Percentiles rank a stretch among this genome's conserved stretches.
These are phyloP conservation scores for Vesta saturnalis DNA, from an alignment of 2,888 invertebrate species.

Conservation along the genomic window DNA sequence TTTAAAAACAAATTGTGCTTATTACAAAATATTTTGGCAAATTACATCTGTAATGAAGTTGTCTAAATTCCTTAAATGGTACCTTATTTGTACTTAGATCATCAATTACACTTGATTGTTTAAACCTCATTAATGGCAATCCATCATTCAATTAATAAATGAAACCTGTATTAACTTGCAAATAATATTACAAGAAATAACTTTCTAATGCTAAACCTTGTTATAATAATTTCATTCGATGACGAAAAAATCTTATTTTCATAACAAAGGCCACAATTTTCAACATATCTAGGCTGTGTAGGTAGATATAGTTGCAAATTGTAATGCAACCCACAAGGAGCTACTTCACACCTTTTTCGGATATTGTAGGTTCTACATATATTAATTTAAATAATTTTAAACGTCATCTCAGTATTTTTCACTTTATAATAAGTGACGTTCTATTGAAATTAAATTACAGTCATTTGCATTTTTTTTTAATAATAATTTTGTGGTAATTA, in stretches of 20 bases:
- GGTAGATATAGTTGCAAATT: slow-evolving; percentile 18
- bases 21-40: no score
- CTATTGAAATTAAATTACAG: neutral
- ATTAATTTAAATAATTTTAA: neutral
- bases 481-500: no score
- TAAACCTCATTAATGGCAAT: no score
- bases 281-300: slow-evolving; percentile 8
- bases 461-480: neutral
- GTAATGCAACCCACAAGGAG: slow-evolving; percentile 20
- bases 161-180: no score
- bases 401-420: slow-evolving; percentile 2
- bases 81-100: no score
- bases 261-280: neutral
- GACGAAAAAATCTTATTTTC: neutral
- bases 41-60: no score
- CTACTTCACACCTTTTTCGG: slow-evolving; percentile 20
- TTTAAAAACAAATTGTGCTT: no score
- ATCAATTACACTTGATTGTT: no score
- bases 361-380: slow-evolving; percentile 14
- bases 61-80: no score
- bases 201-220: neutral
- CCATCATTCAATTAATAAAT: no score
- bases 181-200: neutral
- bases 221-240: no score
- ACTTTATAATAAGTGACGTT: neutral